Evolutionary conservation across 2,113 vertebrate genomes (phyloP).

Genomic region (Anthoscopus minutus): DNA sequence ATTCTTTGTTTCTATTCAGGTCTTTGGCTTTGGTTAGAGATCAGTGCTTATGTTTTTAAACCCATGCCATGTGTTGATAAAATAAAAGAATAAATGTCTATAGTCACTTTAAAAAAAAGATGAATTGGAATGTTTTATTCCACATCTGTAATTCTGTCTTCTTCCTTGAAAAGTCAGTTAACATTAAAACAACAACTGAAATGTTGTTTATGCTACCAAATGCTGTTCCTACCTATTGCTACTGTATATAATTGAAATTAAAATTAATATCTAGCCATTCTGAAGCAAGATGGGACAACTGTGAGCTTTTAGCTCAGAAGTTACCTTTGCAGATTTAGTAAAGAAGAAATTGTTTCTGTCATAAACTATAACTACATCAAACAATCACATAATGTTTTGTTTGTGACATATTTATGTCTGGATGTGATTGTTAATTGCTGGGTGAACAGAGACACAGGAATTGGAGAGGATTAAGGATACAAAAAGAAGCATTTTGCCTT

Average conservation of each 20-base stretch:
- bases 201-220: background rate
- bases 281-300: slow-evolving; percentile 21
- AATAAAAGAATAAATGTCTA: background rate
- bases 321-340: slow-evolving; percentile 11
- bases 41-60: background rate
- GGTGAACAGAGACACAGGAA: slow-evolving; percentile 59
- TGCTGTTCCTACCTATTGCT: background rate
- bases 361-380: slow-evolving; percentile 27
- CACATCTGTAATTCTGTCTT: slow-evolving; percentile 11
- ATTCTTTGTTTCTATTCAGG: background rate
- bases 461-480: slow-evolving; percentile 26
- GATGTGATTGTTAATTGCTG: slow-evolving; percentile 62
- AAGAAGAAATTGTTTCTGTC: slow-evolving; percentile 41
- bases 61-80: background rate
- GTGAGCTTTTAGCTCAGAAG: slow-evolving; percentile 13
- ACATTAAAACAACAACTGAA: slow-evolving; percentile 12
- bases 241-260: slow-evolving; percentile 37
- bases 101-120: background rate
- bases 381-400: slow-evolving; percentile 62
- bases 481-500: slow-evolving; percentile 60
- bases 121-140: background rate
- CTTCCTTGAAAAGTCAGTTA: slow-evolving; percentile 3
- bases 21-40: background rate
- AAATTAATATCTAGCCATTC: slow-evolving; percentile 29
- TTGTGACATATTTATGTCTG: slow-evolving; percentile 63